phyloP scores from a whole-genome alignment of 2,113 vertebrate genomes.

The Condylura cristata region DNA sequence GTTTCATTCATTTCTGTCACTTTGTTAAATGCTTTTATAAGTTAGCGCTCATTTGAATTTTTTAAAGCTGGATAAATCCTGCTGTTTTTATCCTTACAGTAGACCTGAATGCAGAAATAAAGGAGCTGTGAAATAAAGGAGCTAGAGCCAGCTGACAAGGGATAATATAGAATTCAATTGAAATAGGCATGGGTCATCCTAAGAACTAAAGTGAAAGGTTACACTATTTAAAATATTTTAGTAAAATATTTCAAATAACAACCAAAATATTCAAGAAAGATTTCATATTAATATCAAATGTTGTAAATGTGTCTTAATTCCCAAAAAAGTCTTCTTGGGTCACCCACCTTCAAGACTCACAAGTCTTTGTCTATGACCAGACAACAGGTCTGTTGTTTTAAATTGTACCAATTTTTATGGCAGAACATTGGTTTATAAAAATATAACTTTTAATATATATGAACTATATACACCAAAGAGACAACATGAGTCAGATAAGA shows the following conservation, averaged over 20 bases:
- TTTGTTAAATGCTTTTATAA: background rate
- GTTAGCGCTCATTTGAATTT: background rate
- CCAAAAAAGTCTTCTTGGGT: background rate
- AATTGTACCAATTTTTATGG: too few species aligned
- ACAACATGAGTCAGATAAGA: background rate
- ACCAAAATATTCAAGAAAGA: background rate
- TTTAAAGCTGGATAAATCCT: background rate
- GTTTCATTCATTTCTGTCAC: background rate
- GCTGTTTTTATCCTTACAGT: background rate
- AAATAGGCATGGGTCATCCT: background rate
- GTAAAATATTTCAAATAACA: slow-evolving; percentile 3
- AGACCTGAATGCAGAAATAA: background rate
- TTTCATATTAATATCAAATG: background rate
- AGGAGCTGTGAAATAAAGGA: background rate
- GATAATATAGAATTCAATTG: background rate
- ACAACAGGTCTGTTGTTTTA: too few species aligned
- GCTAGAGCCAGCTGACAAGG: background rate
- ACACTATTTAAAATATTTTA: too few species aligned
- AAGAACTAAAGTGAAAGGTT: background rate
- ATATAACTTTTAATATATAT: too few species aligned
- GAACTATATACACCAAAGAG: background rate
- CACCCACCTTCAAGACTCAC: background rate
- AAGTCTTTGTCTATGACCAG: background rate
- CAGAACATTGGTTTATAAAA: too few species aligned
- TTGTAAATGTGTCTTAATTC: background rate